Evolutionary conservation across 2,888 invertebrate species (phyloP), one percentile per base, ranked within the genome.

Genomic region (Nyleta sp.): DNA sequence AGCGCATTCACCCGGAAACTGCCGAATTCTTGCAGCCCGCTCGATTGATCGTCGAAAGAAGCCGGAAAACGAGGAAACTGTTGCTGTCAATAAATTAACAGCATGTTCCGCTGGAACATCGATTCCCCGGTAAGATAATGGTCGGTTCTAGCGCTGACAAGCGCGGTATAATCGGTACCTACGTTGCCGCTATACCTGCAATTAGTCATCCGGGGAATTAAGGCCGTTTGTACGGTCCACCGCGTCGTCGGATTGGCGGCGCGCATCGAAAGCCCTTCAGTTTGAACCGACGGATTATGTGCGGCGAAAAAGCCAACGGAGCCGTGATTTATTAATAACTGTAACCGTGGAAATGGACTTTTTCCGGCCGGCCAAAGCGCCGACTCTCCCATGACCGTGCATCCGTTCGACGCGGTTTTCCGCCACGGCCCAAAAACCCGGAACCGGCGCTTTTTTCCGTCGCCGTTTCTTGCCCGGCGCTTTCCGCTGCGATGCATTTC

Each of bases 191-290:
- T 65, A 22, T 46, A 53, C 59, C 55, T 40, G 59, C 65, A 76
- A 65, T 76, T 71, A 76, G 71, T 76, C 65, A 71, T 52, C 59
- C 65, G 59, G 57, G 33, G 64, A 71, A 74, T 67, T 60, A 38
- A 67, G 52, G 65, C 48, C 53, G 28, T 57, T 62, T 62, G 60
- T 70, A 68, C 67, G 53, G 68, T 60, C 50, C 28, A 75, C 7
- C 60, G 31, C 46, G 57, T 35, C 33, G 15, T n/a, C 53, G 40
- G 55, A 72, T 72, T 48, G 72, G 55, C 50, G 55, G n/a, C n/a
- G 46, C 46, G 62, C 71, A 48, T 62, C 62, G 53, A 53, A 62
- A 71, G 38, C 46, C 11, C 55, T 52, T 59, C 33, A 13, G 53
- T 46, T 46, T 64, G 46, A 40, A 31, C 15, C 22, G 31, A 42